Conservation (phyloP, 2,888 invertebrate species). For the Platerodrilus igneus region DNA sequence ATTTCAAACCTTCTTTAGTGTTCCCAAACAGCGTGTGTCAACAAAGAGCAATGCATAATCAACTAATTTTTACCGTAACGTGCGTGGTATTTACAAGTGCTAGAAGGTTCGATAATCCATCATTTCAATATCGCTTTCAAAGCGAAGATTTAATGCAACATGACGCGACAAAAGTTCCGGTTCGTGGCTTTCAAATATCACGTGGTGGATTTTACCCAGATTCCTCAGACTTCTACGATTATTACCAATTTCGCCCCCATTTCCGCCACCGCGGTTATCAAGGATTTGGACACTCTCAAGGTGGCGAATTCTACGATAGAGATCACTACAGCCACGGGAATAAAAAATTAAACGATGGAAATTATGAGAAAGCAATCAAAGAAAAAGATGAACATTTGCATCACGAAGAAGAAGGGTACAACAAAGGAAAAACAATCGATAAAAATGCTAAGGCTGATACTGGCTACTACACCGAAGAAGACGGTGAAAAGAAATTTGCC, state of each 20-base stretch:
- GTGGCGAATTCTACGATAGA: conserved; percentile 51
- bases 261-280: conserved; percentile 37
- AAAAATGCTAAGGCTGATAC: conserved; percentile 48
- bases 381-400: conserved; percentile 54
- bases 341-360: conserved; percentile 55
- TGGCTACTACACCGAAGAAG: conserved; percentile 55
- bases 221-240: no score
- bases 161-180: conserved; percentile 41
- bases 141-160: conserved; percentile 45
- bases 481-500: conserved; percentile 55
- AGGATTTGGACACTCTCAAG: conserved; percentile 37
- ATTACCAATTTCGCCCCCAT: conserved; percentile 27
- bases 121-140: conserved; percentile 43
- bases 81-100: no score
- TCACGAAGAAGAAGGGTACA: conserved; percentile 56
- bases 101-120: no score
- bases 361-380: conserved; percentile 53
- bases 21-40: no score
- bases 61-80: no score
- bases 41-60: no score
- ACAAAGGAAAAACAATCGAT: conserved; percentile 50
- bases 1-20: no score
- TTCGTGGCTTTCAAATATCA: conserved; percentile 56
- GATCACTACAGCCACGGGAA: conserved; percentile 55
- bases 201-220: conserved; percentile 56